These are phyloP conservation scores for Muraenolepis orangiensis DNA, from an alignment of 2,797 vertebrate genomes.

Conservation along the genomic window DNA sequence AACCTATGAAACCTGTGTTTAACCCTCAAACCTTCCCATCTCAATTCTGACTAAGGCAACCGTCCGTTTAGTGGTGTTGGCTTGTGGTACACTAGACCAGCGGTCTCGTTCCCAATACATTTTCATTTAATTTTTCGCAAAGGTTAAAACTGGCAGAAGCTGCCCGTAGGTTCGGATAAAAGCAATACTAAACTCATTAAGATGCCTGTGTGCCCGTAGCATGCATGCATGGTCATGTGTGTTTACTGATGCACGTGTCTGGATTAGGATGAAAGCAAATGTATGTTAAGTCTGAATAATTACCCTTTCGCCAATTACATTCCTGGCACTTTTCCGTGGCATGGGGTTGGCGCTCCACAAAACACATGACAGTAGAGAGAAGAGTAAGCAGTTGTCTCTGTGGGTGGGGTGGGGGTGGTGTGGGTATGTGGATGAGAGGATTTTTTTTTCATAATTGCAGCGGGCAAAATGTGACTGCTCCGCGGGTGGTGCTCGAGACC, in stretches of 20 bases:
- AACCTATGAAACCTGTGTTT: slow-evolving; percentile 30
- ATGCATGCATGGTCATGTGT: too few relatives aligned
- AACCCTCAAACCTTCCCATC: slow-evolving; percentile 26
- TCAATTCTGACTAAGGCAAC: slow-evolving; percentile 38
- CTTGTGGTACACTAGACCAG: slow-evolving; percentile 29
- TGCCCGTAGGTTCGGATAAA: neutral
- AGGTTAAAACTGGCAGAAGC: neutral
- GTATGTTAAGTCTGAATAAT: slow-evolving; percentile 1
- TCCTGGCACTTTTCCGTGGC: neutral
- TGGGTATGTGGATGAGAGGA: slow-evolving; percentile 33
- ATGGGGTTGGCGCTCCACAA: too few relatives aligned
- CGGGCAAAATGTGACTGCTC: slow-evolving; percentile 43
- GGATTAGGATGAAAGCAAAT: slow-evolving; percentile 25
- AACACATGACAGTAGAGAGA: too few relatives aligned
- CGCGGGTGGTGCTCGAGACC: slow-evolving; percentile 12
- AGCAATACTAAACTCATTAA: neutral
- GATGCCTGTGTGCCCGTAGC: neutral
- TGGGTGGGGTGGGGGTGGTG: too few relatives aligned
- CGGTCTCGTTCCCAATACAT: neutral
- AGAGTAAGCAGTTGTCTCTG: slow-evolving; percentile 11
- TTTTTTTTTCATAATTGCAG: slow-evolving; percentile 50
- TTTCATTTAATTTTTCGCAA: neutral
- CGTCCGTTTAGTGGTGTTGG: slow-evolving; percentile 43
- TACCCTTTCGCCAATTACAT: slow-evolving; percentile 27
- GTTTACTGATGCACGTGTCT: neutral